Conservation (phyloP, 2,113 vertebrate genomes). For the Gavia stellata region DNA sequence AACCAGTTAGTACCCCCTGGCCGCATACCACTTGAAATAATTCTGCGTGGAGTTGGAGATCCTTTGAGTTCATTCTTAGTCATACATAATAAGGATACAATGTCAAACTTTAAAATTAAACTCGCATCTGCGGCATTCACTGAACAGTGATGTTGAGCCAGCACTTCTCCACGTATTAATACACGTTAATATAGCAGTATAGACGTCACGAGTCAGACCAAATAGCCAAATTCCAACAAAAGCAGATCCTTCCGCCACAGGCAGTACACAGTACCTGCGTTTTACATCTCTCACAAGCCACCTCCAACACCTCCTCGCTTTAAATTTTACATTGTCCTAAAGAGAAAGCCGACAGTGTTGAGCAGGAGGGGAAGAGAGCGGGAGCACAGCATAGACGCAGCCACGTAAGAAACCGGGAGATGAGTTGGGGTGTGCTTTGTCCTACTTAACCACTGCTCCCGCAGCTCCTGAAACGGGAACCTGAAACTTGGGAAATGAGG, state of each 20-base stretch:
- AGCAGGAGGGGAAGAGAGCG: accelerated
- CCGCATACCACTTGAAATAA: background rate
- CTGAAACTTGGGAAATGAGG: background rate
- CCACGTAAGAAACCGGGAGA: background rate
- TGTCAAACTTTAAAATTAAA: background rate
- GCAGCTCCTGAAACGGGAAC: background rate
- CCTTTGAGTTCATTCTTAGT: background rate
- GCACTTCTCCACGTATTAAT: background rate
- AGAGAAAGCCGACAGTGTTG: background rate
- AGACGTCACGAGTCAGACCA: background rate
- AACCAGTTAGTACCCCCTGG: background rate
- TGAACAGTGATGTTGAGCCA: background rate
- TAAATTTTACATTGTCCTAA: background rate
- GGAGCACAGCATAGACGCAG: background rate
- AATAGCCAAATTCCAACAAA: background rate
- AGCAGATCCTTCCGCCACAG: background rate
- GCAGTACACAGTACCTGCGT: background rate
- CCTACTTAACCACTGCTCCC: background rate
- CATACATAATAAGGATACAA: background rate
- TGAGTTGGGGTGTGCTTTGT: background rate
- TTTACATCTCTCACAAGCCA: background rate
- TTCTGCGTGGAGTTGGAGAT: background rate
- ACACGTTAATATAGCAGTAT: background rate
- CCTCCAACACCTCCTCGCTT: background rate
- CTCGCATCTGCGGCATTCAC: accelerated